Evolutionary conservation across 2,113 vertebrate species (phyloP).

Genomic region (Cyprinodon brontotheroides): DNA sequence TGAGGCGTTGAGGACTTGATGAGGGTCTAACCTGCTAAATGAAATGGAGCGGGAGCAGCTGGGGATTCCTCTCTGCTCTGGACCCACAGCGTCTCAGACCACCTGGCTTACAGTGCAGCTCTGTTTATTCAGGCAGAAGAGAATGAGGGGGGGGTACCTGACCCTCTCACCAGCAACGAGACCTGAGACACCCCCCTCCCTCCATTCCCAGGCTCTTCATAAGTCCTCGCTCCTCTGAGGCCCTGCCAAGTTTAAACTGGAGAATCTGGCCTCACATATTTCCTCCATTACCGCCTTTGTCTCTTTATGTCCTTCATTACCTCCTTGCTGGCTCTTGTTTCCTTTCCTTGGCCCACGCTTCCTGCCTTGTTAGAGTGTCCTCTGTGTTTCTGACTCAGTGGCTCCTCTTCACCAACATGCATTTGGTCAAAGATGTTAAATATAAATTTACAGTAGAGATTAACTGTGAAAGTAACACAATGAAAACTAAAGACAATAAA

Average conservation of each 20-base stretch:
- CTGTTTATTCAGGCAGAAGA: constrained; percentile 43
- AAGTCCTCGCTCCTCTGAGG: neutral
- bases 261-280: neutral
- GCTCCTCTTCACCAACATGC: neutral
- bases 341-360: neutral
- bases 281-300: constrained; percentile 1
- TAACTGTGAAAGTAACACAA: too few species aligned
- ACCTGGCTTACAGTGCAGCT: constrained; percentile 37
- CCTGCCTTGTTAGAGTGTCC: too few species aligned
- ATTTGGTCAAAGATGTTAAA: too few species aligned
- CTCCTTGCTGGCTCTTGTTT: neutral
- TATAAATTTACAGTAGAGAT: too few species aligned
- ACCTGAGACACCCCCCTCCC: constrained; percentile 20
- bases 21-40: constrained; percentile 52
- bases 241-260: neutral
- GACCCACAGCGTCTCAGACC: constrained; percentile 20
- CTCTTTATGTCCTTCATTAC: neutral
- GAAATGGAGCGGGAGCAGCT: constrained; percentile 31
- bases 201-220: too few species aligned
- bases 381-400: neutral
- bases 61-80: constrained; percentile 32
- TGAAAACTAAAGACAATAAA: too few species aligned
- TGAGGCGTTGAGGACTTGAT: constrained; percentile 32
- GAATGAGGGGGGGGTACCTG: neutral
- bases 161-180: too few species aligned